Base-by-base conservation (phyloP, 2,113 vertebrate species). In the Saguinus midas region DNA sequence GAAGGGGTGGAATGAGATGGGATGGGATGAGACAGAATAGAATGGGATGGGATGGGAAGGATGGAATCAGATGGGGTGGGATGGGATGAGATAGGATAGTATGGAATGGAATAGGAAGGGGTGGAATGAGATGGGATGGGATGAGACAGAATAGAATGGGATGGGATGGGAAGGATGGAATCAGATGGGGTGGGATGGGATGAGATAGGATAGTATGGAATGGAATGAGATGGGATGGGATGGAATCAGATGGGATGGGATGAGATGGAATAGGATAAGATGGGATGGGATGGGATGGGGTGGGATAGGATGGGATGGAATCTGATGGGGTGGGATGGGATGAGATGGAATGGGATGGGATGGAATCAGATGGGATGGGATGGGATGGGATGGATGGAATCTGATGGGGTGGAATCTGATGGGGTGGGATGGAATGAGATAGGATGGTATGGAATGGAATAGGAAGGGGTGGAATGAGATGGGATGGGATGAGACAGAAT, bases 91-190 rank as follows among this genome's bases (percentile, higher is more conserved):
- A 6, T 57, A 7, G 1, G 20, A 8, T 61, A 14, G 11, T 1
- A 0, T 40, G 16, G 13, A 1, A 32, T 27, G 20, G 55, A 6
- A n/a, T 64, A 12, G 12, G 27, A n/a, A n/a, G n/a, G n/a, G n/a
- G n/a, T n/a, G n/a, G n/a, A n/a, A 29, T 58, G 35, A 8, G 21
- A 48, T 2, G 16, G 52, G 16, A 0, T 37, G 14, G 40, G 55
- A 55, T 61, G 1, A n/a, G n/a, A n/a, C n/a, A n/a, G n/a, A n/a
- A n/a, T n/a, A n/a, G n/a, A n/a, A n/a, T n/a, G n/a, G 32, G 11
- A 0, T 29, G 13, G 48, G 1, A 6, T 35, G 10, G n/a, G 6
- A 4, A n/a, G n/a, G n/a, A n/a, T n/a, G n/a, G n/a, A n/a, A n/a
- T n/a, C n/a, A n/a, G n/a, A n/a, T n/a, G n/a, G n/a, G n/a, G n/a